A percentile compares a stretch with the other conserved stretches of the same genome.
These are phyloP conservation scores for Tolypeutes matacus DNA, from an alignment of 2,797 vertebrate genomes.

Conservation along the genomic window DNA sequence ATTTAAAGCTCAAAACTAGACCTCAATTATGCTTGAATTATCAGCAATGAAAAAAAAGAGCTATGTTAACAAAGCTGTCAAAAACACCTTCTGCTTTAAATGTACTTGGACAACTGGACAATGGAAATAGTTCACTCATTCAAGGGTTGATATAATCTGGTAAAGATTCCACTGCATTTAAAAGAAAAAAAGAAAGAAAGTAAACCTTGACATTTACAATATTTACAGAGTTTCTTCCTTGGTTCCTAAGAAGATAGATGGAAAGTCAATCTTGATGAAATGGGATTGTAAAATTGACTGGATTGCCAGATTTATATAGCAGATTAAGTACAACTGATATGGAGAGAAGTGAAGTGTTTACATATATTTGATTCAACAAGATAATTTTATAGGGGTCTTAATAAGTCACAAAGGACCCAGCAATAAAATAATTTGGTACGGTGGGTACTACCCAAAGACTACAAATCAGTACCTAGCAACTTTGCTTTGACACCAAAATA, in stretches of 20 bases:
- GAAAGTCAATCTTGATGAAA: conserved; percentile 51
- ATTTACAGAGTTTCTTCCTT: conserved; percentile 24
- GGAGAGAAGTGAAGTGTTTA: conserved; percentile 23
- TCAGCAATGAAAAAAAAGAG: conserved; percentile 78
- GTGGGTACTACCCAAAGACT: neutral
- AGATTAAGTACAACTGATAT: neutral
- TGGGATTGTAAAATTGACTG: neutral
- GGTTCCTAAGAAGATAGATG: conserved; percentile 13
- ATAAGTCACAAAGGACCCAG: neutral
- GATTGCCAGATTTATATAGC: conserved; percentile 9
- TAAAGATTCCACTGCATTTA: conserved; percentile 67
- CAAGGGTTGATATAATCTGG: conserved; percentile 82
- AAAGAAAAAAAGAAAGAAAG: neutral
- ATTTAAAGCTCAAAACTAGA: conserved; percentile 86
- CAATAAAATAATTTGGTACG: conserved; percentile 39
- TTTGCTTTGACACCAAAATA: conserved; percentile 1
- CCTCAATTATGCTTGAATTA: conserved; percentile 88
- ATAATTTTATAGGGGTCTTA: conserved; percentile 9
- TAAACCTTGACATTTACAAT: conserved; percentile 33
- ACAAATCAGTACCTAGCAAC: conserved; percentile 9
- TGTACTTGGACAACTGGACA: conserved; percentile 87
- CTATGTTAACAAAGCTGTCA: conserved; percentile 87
- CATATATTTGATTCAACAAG: neutral
- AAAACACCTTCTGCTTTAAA: conserved; percentile 85
- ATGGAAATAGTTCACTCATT: conserved; percentile 82